Conservation (phyloP, 2,797 vertebrate species). For the Poecilia gillii region DNA sequence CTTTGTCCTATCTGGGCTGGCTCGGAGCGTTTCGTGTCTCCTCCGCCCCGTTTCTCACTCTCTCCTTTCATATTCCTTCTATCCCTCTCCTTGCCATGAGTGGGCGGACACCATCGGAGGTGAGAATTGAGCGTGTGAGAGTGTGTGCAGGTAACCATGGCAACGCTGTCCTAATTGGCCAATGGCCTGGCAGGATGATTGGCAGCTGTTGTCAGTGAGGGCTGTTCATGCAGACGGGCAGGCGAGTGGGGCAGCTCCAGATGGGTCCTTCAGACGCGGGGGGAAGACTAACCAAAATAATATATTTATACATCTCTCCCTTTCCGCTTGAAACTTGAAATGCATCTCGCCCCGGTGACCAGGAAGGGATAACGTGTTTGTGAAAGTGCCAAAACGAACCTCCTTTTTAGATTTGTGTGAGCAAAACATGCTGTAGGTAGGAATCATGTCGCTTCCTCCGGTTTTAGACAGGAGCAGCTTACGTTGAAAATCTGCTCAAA, state of each 20-base stretch:
- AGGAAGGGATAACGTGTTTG: not conserved
- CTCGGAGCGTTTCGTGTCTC: constrained; percentile 23
- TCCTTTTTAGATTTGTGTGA: not conserved
- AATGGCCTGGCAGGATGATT: constrained; percentile 69
- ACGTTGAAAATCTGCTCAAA: not conserved
- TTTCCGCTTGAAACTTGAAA: constrained; percentile 22
- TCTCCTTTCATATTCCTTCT: constrained; percentile 35
- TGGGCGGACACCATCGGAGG: constrained; percentile 69
- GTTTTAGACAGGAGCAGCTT: not conserved
- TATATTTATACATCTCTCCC: constrained; percentile 11
- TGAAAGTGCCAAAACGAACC: not conserved
- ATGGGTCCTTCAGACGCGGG: constrained; percentile 52
- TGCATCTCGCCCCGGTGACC: not conserved
- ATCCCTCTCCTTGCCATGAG: constrained; percentile 57
- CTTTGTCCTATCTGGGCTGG: constrained; percentile 11
- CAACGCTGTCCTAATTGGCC: constrained; percentile 74
- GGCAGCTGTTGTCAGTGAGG: constrained; percentile 69
- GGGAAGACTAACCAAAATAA: constrained; percentile 9
- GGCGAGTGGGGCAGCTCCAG: constrained; percentile 48
- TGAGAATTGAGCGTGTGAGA: constrained; percentile 64
- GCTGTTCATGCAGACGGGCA: constrained; percentile 59
- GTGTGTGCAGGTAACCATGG: constrained; percentile 69
- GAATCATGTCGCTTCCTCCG: not conserved
- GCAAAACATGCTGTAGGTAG: not conserved
- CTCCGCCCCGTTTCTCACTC: constrained; percentile 7